Conservation (phyloP, 2,797 vertebrate species). For the Acanthurus tractus region DNA sequence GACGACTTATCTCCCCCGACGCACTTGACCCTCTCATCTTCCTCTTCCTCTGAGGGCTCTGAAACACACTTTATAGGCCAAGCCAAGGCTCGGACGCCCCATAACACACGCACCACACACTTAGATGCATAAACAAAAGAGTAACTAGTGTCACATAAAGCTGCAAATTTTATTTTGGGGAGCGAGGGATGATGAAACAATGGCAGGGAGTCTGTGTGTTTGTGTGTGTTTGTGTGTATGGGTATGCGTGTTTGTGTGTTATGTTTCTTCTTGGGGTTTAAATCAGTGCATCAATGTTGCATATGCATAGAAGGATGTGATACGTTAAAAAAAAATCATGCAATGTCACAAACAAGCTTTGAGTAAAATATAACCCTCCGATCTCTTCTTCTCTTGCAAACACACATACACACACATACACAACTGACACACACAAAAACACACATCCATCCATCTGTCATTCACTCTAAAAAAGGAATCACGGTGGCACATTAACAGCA, state of each 20-base stretch:
- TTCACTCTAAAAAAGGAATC: constrained; percentile 27
- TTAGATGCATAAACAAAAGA: constrained; percentile 35
- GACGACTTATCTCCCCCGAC: constrained; percentile 61
- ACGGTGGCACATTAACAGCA: constrained; percentile 43
- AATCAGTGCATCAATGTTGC: constrained; percentile 18
- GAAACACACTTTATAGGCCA: constrained; percentile 40
- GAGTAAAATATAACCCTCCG: constrained; percentile 9
- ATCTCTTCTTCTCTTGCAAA: not conserved
- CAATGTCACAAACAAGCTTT: constrained; percentile 2
- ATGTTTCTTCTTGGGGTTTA: constrained; percentile 2
- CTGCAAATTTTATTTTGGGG: constrained; percentile 38
- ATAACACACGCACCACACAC: constrained; percentile 51
- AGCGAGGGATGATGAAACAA: constrained; percentile 20
- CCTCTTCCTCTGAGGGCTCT: constrained; percentile 67
- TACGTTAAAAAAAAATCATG: not conserved
- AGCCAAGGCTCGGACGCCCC: constrained; percentile 44
- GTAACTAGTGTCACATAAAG: constrained; percentile 37
- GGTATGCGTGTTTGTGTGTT: constrained; percentile 11
- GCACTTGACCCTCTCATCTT: constrained; percentile 79
- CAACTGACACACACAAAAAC: no score
- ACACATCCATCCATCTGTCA: no score
- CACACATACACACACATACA: not conserved
- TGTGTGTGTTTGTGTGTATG: no score
- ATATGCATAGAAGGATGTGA: constrained; percentile 5
- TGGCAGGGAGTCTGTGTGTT: constrained; percentile 12